Evolutionary conservation across 2,888 invertebrate species (phyloP).

Genomic region (Fragum fragum): DNA sequence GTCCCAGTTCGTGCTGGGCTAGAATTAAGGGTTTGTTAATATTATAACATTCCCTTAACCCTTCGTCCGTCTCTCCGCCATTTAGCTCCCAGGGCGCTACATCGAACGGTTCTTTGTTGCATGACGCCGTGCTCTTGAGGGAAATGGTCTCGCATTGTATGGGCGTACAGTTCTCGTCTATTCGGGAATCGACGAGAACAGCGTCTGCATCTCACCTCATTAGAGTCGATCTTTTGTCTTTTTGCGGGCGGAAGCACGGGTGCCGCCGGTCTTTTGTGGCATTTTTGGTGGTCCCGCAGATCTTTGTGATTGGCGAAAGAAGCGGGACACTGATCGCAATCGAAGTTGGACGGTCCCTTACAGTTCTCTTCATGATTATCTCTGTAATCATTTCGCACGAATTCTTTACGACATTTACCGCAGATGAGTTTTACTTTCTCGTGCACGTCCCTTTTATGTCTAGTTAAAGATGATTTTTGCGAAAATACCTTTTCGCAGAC

Average conservation of each 20-base stretch:
- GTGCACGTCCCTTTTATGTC: background rate
- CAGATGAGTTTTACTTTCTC: background rate
- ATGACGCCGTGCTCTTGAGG: background rate
- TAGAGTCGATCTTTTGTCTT: background rate
- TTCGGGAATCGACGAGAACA: background rate
- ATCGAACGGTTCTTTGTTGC: background rate
- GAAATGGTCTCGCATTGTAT: slow-evolving; percentile 1
- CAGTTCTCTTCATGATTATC: background rate
- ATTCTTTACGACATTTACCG: background rate
- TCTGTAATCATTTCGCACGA: background rate
- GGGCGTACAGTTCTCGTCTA: background rate
- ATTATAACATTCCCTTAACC: background rate
- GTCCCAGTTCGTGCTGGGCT: background rate
- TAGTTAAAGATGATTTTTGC: background rate
- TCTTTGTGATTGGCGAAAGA: background rate
- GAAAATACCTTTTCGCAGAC: background rate
- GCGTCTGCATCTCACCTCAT: background rate
- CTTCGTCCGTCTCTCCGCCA: background rate
- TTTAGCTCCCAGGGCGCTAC: background rate
- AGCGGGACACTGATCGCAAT: background rate
- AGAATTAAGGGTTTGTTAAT: background rate
- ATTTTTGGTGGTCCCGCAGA: background rate
- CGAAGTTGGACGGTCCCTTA: no score
- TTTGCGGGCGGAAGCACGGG: background rate
- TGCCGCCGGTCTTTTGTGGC: background rate